Conservation (phyloP, 23 tunicate species). For the Halocynthia roretzi region DNA sequence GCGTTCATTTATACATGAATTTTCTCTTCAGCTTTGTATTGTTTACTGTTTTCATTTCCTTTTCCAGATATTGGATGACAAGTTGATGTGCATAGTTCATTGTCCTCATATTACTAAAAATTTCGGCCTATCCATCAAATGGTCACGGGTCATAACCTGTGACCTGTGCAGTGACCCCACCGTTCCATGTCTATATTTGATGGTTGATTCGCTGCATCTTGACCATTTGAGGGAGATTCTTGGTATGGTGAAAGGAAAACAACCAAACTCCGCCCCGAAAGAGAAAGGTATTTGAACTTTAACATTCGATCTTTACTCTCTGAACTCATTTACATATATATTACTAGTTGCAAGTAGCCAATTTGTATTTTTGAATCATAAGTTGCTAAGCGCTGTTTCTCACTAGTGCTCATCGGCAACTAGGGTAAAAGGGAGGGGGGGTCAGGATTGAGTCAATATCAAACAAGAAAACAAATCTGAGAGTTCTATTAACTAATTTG, state of each 20-base stretch:
- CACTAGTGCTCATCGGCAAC: too few relatives aligned
- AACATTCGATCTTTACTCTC: too few relatives aligned
- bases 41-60: background rate
- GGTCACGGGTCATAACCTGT: slow-evolving; percentile 13
- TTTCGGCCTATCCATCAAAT: slow-evolving; percentile 4
- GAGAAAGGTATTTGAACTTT: too few relatives aligned
- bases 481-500: too few relatives aligned
- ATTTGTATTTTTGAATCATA: background rate
- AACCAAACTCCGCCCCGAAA: slow-evolving; percentile 30
- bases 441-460: too few relatives aligned
- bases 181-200: slow-evolving; percentile 35
- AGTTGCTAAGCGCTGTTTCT: too few relatives aligned
- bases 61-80: background rate
- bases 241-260: slow-evolving; percentile 31
- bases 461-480: too few relatives aligned
- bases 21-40: too few relatives aligned
- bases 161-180: slow-evolving; percentile 14
- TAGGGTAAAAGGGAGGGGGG: too few relatives aligned
- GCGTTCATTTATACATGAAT: too few relatives aligned
- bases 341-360: background rate
- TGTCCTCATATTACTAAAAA: background rate
- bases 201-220: slow-evolving; percentile 1
- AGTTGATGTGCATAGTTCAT: background rate
- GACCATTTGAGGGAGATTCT: slow-evolving; percentile 6
- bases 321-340: too few relatives aligned